These are phyloP conservation scores for Pogonus chalceus DNA, from an alignment of 1,140 invertebrate species.

Conservation along the genomic window DNA sequence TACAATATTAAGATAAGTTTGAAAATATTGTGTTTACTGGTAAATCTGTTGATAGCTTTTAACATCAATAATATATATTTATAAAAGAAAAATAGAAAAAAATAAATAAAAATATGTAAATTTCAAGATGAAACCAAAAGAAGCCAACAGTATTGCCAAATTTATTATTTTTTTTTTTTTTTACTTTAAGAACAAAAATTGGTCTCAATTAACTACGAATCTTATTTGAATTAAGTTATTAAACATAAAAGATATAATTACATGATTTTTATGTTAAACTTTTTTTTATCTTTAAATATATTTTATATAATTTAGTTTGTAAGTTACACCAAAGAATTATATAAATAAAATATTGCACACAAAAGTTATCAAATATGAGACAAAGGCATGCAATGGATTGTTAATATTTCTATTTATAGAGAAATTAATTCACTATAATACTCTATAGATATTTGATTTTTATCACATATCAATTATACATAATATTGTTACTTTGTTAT, in stretches of 20 bases:
- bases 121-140: neutral
- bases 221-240: slow-evolving; percentile 14
- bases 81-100: slow-evolving; percentile 1
- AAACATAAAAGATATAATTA: slow-evolving; percentile 12
- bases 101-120: neutral
- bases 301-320: slow-evolving; percentile 28
- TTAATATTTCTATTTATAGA: too few species aligned
- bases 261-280: slow-evolving; percentile 22
- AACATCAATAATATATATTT: slow-evolving; percentile 4
- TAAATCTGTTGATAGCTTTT: slow-evolving; percentile 6
- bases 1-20: neutral
- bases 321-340: slow-evolving; percentile 33
- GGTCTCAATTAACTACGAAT: slow-evolving; percentile 26
- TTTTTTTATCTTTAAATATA: slow-evolving; percentile 25
- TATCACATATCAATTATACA: too few species aligned
- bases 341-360: slow-evolving; percentile 24
- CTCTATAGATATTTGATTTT: too few species aligned
- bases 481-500: too few species aligned
- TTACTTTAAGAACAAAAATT: slow-evolving; percentile 16
- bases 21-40: slow-evolving; percentile 1
- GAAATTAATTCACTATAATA: too few species aligned
- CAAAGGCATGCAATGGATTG: neutral
- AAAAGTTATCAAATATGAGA: slow-evolving; percentile 4
- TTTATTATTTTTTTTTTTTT: too few species aligned
- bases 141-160: slow-evolving; percentile 5